A percentile compares a stretch with the other conserved stretches of the same genome.
phyloP scores from a whole-genome alignment of 2,113 vertebrate genomes.

The Axis porcinus region DNA sequence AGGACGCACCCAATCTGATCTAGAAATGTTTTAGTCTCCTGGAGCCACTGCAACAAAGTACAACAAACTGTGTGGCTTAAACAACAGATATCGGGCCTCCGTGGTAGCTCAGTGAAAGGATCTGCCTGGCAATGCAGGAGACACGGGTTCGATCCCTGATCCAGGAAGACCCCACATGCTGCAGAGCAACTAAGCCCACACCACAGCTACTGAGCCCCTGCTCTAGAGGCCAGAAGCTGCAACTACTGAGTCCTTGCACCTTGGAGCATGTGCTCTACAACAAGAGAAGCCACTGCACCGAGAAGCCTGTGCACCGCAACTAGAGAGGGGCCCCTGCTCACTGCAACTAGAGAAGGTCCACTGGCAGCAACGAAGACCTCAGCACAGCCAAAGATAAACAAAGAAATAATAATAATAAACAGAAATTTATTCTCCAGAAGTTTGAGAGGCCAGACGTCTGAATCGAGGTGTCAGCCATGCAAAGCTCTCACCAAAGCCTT shows the following conservation, averaged over 20 bases:
- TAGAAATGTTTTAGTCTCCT: not conserved
- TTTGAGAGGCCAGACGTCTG: not conserved
- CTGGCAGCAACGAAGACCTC: not conserved
- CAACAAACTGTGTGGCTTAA: not conserved
- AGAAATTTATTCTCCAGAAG: not conserved
- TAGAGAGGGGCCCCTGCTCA: not conserved
- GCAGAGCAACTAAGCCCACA: fast-evolving
- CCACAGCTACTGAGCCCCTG: not conserved
- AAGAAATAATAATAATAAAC: not conserved
- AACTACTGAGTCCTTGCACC: not conserved
- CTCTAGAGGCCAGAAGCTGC: not conserved
- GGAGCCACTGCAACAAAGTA: not conserved
- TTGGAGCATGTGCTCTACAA: not conserved
- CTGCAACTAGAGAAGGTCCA: not conserved
- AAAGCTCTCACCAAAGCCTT: not conserved
- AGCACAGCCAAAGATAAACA: not conserved
- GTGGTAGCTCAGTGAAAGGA: not conserved
- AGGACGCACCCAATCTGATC: not conserved
- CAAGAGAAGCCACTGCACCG: not conserved
- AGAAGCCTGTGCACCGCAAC: not conserved
- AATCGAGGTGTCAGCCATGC: fast-evolving
- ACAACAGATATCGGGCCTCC: not conserved
- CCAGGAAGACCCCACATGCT: not conserved
- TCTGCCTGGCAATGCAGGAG: not conserved
- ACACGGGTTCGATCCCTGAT: fast-evolving